These are phyloP conservation scores for Campylomormyrus numenius DNA, from an alignment of 2,113 vertebrate genomes.

Conservation along the genomic window DNA sequence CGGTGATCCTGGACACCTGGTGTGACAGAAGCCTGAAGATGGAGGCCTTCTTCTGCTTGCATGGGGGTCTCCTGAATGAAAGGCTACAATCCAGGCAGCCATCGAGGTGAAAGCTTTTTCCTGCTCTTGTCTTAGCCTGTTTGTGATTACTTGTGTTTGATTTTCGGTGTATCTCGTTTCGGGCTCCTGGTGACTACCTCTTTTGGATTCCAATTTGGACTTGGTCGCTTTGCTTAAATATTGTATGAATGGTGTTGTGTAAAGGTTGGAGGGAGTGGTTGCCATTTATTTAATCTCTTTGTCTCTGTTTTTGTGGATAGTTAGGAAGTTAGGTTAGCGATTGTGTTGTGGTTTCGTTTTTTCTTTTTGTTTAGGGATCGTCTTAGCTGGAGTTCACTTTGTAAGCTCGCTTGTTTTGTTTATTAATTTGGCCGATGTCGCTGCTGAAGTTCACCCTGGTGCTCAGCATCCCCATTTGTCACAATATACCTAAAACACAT, in stretches of 20 bases:
- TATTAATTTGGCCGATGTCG: neutral
- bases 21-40: neutral
- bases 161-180: neutral
- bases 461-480: neutral
- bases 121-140: neutral
- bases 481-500: neutral
- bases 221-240: neutral
- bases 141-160: neutral
- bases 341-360: neutral
- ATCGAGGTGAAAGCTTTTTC: neutral
- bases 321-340: neutral
- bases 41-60: neutral
- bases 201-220: neutral
- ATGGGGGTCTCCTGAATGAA: neutral
- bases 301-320: neutral
- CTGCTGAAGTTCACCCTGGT: neutral
- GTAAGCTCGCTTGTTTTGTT: neutral
- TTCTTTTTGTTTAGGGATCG: no score
- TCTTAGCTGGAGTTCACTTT: neutral
- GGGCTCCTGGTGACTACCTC: neutral
- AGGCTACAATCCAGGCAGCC: neutral
- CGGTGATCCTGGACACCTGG: neutral
- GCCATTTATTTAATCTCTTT: neutral
- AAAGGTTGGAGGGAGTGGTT: neutral
- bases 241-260: neutral